Evolutionary conservation across 2,888 invertebrate species (phyloP), one percentile per base, ranked within the genome.

Genomic region (Caenorhabditis zanzibari): DNA sequence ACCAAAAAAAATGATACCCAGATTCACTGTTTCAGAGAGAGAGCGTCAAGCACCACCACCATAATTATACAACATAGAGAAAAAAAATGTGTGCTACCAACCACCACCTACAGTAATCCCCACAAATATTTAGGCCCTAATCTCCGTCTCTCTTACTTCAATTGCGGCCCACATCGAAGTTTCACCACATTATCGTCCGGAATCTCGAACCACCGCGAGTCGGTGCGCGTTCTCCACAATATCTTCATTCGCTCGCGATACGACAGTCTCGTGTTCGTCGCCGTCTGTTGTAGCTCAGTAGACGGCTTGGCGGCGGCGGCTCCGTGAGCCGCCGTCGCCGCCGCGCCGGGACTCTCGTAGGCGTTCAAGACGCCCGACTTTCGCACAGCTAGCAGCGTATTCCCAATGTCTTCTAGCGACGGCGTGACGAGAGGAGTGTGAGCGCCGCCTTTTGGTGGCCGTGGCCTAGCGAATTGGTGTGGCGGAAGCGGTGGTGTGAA

Each of bases 141-240:
- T 9, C 24, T 7, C 6, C 44, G 4, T n/a, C 47, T 10, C 22
- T 19, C 80, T 81, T 81, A 81, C 81, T 81, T 81, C 64, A 81
- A 35, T 47, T 24, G n/a, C 12, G 75, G 49, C 6, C 81, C 81
- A 22, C 41, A 52, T 7, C 61, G 35, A 19, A 58, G 35, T 16
- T 63, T 63, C 14, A 69, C 35, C 5, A 28, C 54, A 9, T n/a
- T n/a, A n/a, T 75, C 75, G 1, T 71, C 69, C 2, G 32, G 19
- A 10, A 71, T 38, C 4, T 41, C 75, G 19, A 71, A 71, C 75
- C 75, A 81, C 28, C 64, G 12, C 38, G 81, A 81, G 28, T 81
- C 81, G 5, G 82, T 66, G 10, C 19, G 44, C 24, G 81, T 61
- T 56, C 44, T 59, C 56, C 28, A 7, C 32, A 74, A 5, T 24